Evolutionary conservation across 2,797 vertebrate species (phyloP).

Genomic region (Pitangus sulphuratus): DNA sequence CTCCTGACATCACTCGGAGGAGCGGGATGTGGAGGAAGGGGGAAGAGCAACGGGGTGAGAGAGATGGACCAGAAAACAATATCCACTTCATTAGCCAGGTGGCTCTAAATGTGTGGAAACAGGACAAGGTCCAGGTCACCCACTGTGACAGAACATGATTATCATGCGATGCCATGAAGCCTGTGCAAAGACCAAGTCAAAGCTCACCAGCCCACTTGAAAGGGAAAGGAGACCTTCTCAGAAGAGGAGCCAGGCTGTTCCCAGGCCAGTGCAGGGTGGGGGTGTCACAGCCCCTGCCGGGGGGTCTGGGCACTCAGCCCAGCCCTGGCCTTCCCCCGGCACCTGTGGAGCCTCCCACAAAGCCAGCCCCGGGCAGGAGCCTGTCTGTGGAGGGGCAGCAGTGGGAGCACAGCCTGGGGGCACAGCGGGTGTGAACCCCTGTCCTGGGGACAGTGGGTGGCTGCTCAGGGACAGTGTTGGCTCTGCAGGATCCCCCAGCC

Average conservation of each 20-base stretch:
- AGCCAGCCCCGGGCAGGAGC: neutral
- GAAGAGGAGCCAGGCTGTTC: constrained; percentile 34
- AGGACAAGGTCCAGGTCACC: constrained; percentile 89
- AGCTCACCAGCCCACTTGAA: constrained; percentile 66
- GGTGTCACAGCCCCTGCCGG: neutral
- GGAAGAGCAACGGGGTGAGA: constrained; percentile 60
- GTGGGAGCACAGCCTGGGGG: fast-evolving
- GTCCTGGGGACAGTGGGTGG: neutral
- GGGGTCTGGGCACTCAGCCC: neutral
- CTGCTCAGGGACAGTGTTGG: fast-evolving
- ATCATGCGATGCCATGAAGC: constrained; percentile 72
- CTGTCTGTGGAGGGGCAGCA: neutral
- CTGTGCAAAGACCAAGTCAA: constrained; percentile 73
- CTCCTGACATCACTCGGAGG: constrained; percentile 50
- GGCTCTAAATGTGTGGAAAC: constrained; percentile 73
- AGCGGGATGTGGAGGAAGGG: constrained; percentile 32
- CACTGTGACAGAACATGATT: constrained; percentile 87
- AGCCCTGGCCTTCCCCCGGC: neutral
- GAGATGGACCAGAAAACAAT: constrained; percentile 79
- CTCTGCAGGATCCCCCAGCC: fast-evolving
- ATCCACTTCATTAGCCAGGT: constrained; percentile 73
- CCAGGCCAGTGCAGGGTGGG: neutral
- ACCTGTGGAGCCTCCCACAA: neutral
- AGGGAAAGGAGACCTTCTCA: neutral
- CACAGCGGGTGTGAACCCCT: fast-evolving